phyloP scores from a whole-genome alignment of 2,888 invertebrate species.

The Plebejus anna region DNA sequence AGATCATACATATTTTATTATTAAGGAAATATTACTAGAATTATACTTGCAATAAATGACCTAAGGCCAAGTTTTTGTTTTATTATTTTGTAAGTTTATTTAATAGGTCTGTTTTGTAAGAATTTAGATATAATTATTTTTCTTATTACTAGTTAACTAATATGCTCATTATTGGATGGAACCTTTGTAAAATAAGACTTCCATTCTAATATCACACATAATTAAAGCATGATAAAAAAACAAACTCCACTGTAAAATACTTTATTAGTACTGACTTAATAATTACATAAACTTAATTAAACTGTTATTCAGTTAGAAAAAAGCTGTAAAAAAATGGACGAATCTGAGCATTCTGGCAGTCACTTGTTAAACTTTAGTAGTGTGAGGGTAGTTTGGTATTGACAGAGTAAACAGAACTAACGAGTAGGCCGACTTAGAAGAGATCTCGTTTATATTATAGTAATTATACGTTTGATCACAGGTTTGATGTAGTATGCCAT shows the following conservation, averaged over 20 bases:
- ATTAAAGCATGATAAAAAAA: conserved; percentile 2
- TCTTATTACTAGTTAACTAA: background rate
- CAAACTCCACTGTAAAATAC: conserved; percentile 55
- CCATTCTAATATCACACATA: too few species aligned
- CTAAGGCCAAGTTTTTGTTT: background rate
- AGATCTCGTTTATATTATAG: too few species aligned
- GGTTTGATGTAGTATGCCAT: too few species aligned
- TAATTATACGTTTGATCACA: too few species aligned
- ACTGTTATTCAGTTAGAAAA: conserved; percentile 44
- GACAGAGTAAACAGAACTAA: too few species aligned
- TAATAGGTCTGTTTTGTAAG: background rate
- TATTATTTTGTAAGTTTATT: background rate
- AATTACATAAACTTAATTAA: conserved; percentile 42
- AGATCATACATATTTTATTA: background rate
- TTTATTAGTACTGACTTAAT: conserved; percentile 68
- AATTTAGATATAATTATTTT: background rate
- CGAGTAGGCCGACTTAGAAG: too few species aligned
- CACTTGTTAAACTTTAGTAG: conserved; percentile 34
- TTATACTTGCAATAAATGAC: background rate
- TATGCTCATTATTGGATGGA: too few species aligned
- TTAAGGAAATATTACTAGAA: background rate
- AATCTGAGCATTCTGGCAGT: conserved; percentile 61
- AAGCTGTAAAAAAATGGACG: conserved; percentile 44
- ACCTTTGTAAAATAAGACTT: too few species aligned
- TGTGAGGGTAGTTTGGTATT: conserved; percentile 24